Base-by-base conservation (phyloP, 2,113 vertebrate genomes). In the Lophura nycthemera region DNA sequence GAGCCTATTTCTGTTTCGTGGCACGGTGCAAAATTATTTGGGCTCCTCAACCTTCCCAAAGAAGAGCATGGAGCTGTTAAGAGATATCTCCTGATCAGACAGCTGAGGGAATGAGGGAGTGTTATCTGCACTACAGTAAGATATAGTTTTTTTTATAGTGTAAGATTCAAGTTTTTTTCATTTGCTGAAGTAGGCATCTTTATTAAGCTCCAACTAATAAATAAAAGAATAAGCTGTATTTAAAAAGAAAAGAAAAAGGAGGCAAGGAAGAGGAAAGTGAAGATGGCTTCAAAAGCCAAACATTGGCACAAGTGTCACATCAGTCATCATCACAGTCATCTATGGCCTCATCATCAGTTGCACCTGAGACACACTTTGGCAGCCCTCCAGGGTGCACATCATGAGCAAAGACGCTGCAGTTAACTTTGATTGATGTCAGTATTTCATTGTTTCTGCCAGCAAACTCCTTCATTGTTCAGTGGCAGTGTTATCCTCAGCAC, bases 341-440 rank as follows among this genome's bases (percentile, higher is more conserved):
- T 38, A 40, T 56, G 69, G 76, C 54, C 6, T 34, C 82, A 76
- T 97, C 91, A 95, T 80, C 69, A 29, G 15, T 38, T 10, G 45
- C 73, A 95, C 90, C 90, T 86, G 92, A 93, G 91, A 80, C 47
- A 50, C 73, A 82, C 65, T 93, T 80, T 96, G 89, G 56, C 96
- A 96, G 89, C 8, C 12, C 89, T 89, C 76, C 80, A 94, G 89
- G 63, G 48, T 73, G 72, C 6, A 11, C 36, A 42, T 36, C 63
- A 75, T 78, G 83, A 90, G 91, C 50, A 77, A 75, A 94, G 87
- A 95, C 4, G 3, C 80, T 83, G 91, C 91, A 88, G 74, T 97
- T 97, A 94, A 88, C 88, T 38, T 48, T 97, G 96, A 96, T 47
- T 8, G 47, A 97, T 97, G 92, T 78, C 90, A 94, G 60, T 85